Evolutionary conservation across 2,113 vertebrate species (phyloP).

Genomic region (Oreochromis spilurus): DNA sequence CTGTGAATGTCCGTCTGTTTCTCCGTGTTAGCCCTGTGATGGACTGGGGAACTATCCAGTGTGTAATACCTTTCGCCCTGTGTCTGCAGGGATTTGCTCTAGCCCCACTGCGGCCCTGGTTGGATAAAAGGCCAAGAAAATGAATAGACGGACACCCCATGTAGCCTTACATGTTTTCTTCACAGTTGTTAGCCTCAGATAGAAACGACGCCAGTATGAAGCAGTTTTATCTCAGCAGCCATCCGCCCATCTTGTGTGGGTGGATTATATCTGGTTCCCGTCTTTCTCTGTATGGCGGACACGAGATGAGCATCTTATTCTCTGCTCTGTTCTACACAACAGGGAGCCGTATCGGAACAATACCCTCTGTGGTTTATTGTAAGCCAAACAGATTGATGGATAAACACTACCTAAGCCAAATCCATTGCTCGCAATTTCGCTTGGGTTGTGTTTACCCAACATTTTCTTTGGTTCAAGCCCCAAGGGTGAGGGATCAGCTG

Average conservation of each 20-base stretch:
- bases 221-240: neutral
- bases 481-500: conserved; percentile 43
- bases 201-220: neutral
- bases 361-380: conserved; percentile 12
- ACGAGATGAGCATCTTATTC: neutral
- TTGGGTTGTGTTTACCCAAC: neutral
- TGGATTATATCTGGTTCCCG: conserved; percentile 22
- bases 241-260: neutral
- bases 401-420: conserved; percentile 34
- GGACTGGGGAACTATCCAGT: neutral
- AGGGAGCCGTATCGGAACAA: neutral
- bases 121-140: neutral
- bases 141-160: neutral
- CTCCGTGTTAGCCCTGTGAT: neutral
- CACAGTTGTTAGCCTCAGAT: neutral
- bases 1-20: neutral
- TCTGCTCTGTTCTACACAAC: neutral
- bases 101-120: neutral
- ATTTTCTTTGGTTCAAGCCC: conserved; percentile 27
- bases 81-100: neutral
- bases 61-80: neutral
- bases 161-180: neutral
- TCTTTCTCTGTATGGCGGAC: neutral
- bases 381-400: conserved; percentile 43
- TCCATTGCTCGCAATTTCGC: neutral